phyloP scores from a whole-genome alignment of 2,888 invertebrate genomes.

The Nemurella pictetii region DNA sequence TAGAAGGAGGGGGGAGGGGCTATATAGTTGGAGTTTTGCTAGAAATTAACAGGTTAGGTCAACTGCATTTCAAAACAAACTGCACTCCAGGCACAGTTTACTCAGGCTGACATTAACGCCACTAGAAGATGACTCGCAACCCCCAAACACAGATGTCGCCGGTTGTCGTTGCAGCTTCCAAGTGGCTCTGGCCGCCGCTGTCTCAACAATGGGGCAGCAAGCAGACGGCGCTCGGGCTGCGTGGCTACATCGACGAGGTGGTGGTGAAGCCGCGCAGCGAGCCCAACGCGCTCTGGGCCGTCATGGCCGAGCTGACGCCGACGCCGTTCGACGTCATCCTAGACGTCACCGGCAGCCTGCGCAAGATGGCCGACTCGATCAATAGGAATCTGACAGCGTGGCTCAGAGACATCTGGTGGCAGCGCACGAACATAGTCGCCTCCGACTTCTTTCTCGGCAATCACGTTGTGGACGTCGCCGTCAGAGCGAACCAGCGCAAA shows the following conservation, averaged over 20 bases:
- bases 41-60: too few species aligned
- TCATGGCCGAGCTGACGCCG: constrained; percentile 60
- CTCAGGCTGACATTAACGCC: too few species aligned
- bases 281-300: constrained; percentile 49
- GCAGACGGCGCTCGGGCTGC: constrained; percentile 52
- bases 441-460: constrained; percentile 58
- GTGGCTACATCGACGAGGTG: constrained; percentile 42
- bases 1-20: too few species aligned
- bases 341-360: constrained; percentile 52
- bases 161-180: constrained; percentile 57
- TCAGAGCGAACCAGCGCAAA: constrained; percentile 51
- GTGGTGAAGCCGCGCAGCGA: constrained; percentile 35
- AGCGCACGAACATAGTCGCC: constrained; percentile 55
- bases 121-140: too few species aligned
- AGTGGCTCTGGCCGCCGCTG: constrained; percentile 65
- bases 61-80: too few species aligned
- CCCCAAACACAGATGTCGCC: too few species aligned
- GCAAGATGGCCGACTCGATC: constrained; percentile 53
- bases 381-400: constrained; percentile 54
- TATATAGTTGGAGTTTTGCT: too few species aligned
- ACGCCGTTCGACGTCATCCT: constrained; percentile 50
- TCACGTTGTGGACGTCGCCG: constrained; percentile 55
- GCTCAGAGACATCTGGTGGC: constrained; percentile 53
- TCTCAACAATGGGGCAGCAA: constrained; percentile 67
- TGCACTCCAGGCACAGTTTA: too few species aligned